phyloP scores from a whole-genome alignment of 1,140 invertebrate genomes.

The Drosophila insularis region DNA sequence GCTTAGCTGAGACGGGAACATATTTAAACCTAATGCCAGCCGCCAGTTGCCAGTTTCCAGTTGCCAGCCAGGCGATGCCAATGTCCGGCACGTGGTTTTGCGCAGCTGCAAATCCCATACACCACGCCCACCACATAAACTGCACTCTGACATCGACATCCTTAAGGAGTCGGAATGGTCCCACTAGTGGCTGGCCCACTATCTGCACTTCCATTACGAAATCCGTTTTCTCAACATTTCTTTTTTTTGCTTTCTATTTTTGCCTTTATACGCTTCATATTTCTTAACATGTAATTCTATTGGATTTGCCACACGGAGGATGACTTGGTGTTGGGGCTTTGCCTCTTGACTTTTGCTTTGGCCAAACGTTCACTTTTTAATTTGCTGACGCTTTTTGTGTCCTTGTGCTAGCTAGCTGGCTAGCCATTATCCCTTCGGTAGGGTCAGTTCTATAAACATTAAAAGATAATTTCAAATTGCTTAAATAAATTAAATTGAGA shows the following conservation, averaged over 20 bases:
- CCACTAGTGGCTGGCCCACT: slow-evolving; percentile 20
- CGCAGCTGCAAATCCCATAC: slow-evolving; percentile 64
- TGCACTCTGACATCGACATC: slow-evolving; percentile 45
- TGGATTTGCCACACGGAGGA: slow-evolving; percentile 45
- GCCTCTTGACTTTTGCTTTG: slow-evolving; percentile 44
- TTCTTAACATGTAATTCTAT: slow-evolving; percentile 68
- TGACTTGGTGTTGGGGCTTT: slow-evolving; percentile 45
- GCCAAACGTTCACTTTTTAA: slow-evolving; percentile 29
- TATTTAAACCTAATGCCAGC: slow-evolving; percentile 63
- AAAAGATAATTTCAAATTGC: slow-evolving; percentile 40
- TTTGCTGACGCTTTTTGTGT: slow-evolving; percentile 28
- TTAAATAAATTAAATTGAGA: slow-evolving; percentile 37
- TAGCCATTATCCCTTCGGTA: not conserved
- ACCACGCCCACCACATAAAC: slow-evolving; percentile 54
- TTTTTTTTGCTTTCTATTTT: not conserved
- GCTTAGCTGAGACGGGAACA: slow-evolving; percentile 71
- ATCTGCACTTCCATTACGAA: slow-evolving; percentile 52
- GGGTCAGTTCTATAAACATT: slow-evolving; percentile 39
- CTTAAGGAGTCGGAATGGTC: slow-evolving; percentile 54
- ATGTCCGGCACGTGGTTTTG: slow-evolving; percentile 71
- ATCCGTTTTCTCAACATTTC: slow-evolving; percentile 48
- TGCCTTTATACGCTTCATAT: slow-evolving; percentile 53
- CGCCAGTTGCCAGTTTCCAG: slow-evolving; percentile 8
- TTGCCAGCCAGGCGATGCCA: slow-evolving; percentile 35
- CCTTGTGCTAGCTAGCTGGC: slow-evolving; percentile 10